Conservation (phyloP, 1,140 invertebrate genomes). For the Megathymus violae region DNA sequence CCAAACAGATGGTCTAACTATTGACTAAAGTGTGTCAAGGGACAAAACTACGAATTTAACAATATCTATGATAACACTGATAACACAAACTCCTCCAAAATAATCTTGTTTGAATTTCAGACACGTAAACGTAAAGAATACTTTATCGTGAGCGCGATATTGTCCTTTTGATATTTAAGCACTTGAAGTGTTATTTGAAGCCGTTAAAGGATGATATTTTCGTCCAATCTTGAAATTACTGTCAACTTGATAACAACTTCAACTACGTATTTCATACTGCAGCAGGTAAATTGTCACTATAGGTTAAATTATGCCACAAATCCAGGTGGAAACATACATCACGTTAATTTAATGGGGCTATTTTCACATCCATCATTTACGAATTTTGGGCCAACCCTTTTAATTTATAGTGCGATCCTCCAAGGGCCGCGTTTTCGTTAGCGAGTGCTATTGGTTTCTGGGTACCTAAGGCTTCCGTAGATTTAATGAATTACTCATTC, state of each 20-base stretch:
- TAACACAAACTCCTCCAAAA: background rate
- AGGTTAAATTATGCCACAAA: constrained; percentile 6
- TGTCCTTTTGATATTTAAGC: background rate
- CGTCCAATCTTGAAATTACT: background rate
- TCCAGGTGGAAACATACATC: constrained; percentile 29
- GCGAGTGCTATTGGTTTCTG: constrained; percentile 28
- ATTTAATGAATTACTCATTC: background rate
- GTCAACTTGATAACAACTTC: background rate
- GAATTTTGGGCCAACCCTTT: constrained; percentile 32
- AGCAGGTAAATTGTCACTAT: constrained; percentile 7
- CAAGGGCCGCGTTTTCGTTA: constrained; percentile 25
- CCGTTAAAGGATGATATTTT: background rate
- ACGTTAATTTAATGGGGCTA: constrained; percentile 31
- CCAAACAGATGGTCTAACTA: background rate
- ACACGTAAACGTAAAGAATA: background rate
- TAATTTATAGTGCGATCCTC: constrained; percentile 29
- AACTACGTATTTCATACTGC: background rate
- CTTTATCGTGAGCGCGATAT: background rate
- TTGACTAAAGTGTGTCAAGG: background rate
- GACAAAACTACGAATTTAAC: background rate
- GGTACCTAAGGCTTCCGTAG: too few relatives aligned
- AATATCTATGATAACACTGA: background rate
- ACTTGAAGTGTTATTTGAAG: background rate
- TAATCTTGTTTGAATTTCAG: background rate
- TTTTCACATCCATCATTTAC: constrained; percentile 31